Conservation (phyloP, 2,888 invertebrate genomes). For the Limnephilus lunatus region DNA sequence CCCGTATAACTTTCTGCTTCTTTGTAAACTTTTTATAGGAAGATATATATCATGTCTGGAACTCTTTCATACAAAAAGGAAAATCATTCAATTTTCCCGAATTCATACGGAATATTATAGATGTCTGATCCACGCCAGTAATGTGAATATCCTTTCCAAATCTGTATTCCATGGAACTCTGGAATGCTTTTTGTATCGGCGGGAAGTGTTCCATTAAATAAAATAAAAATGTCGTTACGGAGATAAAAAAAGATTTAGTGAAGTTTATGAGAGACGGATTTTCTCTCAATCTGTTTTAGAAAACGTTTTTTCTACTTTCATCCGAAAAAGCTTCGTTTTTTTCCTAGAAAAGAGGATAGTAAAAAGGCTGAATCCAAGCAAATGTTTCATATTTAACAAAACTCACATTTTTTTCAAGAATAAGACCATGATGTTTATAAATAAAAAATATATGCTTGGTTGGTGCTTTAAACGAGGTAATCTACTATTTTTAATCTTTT, state of each 20-base stretch:
- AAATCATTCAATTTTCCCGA: conserved; percentile 43
- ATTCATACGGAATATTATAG: conserved; percentile 22
- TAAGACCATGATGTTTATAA: background rate
- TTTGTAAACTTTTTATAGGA: conserved; percentile 51
- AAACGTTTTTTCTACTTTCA: background rate
- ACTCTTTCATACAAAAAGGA: conserved; percentile 32
- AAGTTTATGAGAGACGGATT: conserved; percentile 2
- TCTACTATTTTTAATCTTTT: too few species aligned
- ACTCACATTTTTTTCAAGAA: background rate
- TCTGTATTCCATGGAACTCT: background rate
- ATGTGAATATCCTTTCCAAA: conserved; percentile 21
- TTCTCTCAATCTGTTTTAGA: background rate
- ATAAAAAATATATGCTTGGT: background rate
- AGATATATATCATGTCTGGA: conserved; percentile 24
- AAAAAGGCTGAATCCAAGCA: background rate
- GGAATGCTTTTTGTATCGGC: background rate
- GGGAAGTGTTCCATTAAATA: conserved; percentile 18
- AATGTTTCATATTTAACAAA: background rate
- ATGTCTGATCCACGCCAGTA: background rate
- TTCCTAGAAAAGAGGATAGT: background rate
- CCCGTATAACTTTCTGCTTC: conserved; percentile 57
- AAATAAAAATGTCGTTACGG: conserved; percentile 23
- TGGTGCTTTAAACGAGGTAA: background rate
- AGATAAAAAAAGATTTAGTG: conserved; percentile 16
- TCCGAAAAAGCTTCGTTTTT: background rate